Conservation (phyloP, 1,140 invertebrate genomes). For the Ceratitis capitata region DNA sequence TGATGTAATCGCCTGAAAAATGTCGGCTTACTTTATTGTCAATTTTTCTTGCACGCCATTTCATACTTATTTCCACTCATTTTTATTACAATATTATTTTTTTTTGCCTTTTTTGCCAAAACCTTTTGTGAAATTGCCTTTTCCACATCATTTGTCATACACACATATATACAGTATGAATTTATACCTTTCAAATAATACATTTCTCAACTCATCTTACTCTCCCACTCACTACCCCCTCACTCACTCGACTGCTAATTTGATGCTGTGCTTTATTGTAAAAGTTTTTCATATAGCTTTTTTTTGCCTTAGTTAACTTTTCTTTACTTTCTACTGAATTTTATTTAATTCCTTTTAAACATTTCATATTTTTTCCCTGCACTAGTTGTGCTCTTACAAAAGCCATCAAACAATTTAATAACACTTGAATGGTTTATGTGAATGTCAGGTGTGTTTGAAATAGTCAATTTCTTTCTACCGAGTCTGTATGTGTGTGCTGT, state of each 20-base stretch:
- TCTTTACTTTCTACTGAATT: neutral
- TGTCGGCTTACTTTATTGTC: neutral
- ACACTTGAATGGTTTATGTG: neutral
- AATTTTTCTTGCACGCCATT: neutral
- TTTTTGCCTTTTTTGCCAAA: neutral
- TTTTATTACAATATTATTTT: neutral
- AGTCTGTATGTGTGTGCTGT: neutral
- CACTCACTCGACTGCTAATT: neutral
- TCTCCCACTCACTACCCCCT: neutral
- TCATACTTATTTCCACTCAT: neutral
- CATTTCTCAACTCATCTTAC: neutral
- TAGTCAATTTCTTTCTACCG: neutral
- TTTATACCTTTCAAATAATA: neutral
- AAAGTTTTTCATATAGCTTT: neutral
- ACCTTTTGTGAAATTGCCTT: neutral
- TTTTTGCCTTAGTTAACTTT: neutral
- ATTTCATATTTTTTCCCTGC: neutral
- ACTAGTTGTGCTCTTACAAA: conserved; percentile 11
- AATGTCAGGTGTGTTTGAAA: conserved; percentile 3
- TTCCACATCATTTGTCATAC: neutral
- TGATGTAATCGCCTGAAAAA: too few relatives aligned
- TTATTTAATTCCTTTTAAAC: neutral
- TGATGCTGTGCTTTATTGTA: neutral
- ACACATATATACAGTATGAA: too few relatives aligned
- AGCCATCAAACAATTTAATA: conserved; percentile 33